A percentile compares a stretch with the other conserved stretches of the same genome.
phyloP scores from a whole-genome alignment of 2,113 vertebrate species.

The Caracal caracal region DNA sequence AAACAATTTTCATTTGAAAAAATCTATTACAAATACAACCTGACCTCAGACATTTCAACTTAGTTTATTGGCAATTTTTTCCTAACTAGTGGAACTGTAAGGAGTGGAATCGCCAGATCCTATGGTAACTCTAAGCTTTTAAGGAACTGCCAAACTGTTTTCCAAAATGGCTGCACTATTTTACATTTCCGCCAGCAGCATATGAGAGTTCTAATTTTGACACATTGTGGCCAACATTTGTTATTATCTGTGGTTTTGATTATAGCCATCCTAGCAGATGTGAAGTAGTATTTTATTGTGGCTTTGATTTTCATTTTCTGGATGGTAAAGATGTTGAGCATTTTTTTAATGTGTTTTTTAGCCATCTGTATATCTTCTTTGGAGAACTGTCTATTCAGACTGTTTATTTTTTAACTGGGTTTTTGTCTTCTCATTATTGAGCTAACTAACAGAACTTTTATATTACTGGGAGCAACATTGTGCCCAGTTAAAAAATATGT shows the following conservation, averaged over 20 bases:
- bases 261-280: neutral
- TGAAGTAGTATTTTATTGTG: neutral
- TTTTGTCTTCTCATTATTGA: neutral
- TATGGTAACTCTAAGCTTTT: neutral
- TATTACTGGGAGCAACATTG: neutral
- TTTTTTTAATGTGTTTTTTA: neutral
- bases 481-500: neutral
- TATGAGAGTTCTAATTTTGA: neutral
- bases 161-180: neutral
- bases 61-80: constrained; percentile 4
- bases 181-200: neutral
- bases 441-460: neutral
- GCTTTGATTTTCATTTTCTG: neutral
- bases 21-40: neutral
- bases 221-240: neutral
- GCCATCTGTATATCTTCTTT: neutral
- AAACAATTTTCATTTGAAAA: constrained; percentile 2
- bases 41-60: neutral
- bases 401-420: neutral
- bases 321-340: neutral
- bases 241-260: neutral
- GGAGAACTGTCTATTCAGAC: neutral
- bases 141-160: neutral
- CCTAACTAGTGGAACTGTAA: neutral
- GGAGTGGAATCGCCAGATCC: neutral